These are phyloP conservation scores for Aleiodes alternator DNA, from an alignment of 2,888 invertebrate genomes.

Conservation along the genomic window DNA sequence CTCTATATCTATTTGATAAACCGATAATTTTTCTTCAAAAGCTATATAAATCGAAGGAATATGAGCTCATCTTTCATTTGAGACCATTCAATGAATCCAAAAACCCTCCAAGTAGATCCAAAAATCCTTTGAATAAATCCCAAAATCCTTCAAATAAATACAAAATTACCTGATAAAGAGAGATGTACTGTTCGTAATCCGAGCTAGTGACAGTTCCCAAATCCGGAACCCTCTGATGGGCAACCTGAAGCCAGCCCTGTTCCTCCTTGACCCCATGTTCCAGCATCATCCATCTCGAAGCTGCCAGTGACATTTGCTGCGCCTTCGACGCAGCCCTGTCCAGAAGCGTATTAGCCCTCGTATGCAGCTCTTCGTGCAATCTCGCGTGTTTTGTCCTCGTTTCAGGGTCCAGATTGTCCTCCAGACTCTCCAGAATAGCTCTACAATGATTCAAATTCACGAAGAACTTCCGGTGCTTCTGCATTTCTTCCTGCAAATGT, in stretches of 20 bases:
- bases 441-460: conserved; percentile 91
- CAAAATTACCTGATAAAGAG: conserved; percentile 80
- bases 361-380: conserved; percentile 86
- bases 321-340: conserved; percentile 89
- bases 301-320: conserved; percentile 89
- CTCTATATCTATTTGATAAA: too few relatives aligned
- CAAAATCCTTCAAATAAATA: neutral
- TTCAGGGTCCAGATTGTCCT: conserved; percentile 88
- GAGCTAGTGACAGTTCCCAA: conserved; percentile 87
- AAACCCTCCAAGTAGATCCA: too few relatives aligned
- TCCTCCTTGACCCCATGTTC: conserved; percentile 91
- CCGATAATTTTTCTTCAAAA: too few relatives aligned
- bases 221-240: conserved; percentile 89
- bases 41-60: too few relatives aligned
- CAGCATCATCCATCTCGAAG: conserved; percentile 88
- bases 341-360: conserved; percentile 84
- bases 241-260: conserved; percentile 88
- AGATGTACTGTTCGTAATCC: conserved; percentile 90
- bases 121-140: neutral
- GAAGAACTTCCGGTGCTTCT: conserved; percentile 92
- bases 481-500: conserved; percentile 92
- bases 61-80: too few relatives aligned
- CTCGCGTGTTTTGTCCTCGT: conserved; percentile 84
- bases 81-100: too few relatives aligned
- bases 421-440: conserved; percentile 89